A percentile compares a stretch with the other conserved stretches of the same genome.
These are phyloP conservation scores for Eulemur coronatus DNA, from an alignment of 2,797 vertebrate species.

Conservation along the genomic window DNA sequence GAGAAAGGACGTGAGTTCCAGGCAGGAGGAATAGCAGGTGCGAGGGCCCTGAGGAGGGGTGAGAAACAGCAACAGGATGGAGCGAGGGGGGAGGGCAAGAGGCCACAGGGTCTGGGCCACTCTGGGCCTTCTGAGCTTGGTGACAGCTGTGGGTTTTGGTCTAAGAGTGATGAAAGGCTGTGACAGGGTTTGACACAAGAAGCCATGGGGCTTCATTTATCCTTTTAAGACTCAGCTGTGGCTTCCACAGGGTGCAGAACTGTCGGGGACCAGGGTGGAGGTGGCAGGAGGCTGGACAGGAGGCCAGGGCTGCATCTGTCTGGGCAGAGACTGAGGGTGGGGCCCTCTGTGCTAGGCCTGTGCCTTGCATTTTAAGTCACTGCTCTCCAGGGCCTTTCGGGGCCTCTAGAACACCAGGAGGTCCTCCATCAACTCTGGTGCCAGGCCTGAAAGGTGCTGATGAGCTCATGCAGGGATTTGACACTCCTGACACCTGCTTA, in stretches of 20 bases:
- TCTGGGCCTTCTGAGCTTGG: neutral
- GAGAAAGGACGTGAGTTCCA: neutral
- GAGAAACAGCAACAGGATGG: neutral
- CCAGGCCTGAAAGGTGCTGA: neutral
- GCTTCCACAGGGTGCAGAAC: neutral
- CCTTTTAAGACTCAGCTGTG: neutral
- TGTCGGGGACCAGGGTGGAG: neutral
- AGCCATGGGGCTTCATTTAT: neutral
- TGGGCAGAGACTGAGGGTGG: neutral
- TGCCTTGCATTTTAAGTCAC: neutral
- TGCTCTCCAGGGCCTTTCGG: neutral
- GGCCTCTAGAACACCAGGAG: neutral
- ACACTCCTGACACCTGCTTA: neutral
- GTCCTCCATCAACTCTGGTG: neutral
- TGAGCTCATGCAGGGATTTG: neutral
- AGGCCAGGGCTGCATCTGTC: neutral
- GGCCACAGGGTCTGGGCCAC: neutral
- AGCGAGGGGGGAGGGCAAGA: neutral
- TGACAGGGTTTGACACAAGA: neutral
- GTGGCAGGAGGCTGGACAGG: neutral
- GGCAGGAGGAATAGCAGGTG: neutral
- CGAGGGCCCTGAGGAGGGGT: neutral
- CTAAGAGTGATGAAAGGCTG: neutral
- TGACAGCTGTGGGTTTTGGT: neutral
- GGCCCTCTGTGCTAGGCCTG: neutral